Evolutionary conservation across 2,888 invertebrate species (phyloP).

Genomic region (Drosophila neotestacea): DNA sequence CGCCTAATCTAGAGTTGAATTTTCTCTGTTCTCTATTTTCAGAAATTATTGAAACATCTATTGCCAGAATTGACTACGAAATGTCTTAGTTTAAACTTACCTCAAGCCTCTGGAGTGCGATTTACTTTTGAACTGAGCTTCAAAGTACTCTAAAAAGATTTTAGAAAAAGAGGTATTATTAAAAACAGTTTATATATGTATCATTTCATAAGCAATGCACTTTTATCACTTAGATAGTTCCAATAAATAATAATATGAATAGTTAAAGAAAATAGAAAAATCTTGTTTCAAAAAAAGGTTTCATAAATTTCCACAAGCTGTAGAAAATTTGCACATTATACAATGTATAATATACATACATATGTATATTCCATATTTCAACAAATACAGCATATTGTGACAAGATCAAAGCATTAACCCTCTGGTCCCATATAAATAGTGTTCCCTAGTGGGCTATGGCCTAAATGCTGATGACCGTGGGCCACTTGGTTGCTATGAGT

Average conservation of each 20-base stretch:
- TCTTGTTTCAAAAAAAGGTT: background rate
- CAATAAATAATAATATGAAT: too few species aligned
- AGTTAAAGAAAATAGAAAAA: too few species aligned
- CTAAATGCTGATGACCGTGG: slow-evolving; percentile 23
- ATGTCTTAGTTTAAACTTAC: slow-evolving; percentile 55
- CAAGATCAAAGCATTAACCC: slow-evolving; percentile 17
- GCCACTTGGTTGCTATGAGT: slow-evolving; percentile 51
- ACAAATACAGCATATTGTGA: slow-evolving; percentile 1
- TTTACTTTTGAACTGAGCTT: slow-evolving; percentile 14
- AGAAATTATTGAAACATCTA: slow-evolving; percentile 43
- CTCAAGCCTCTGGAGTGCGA: slow-evolving; percentile 40
- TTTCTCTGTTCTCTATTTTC: slow-evolving; percentile 19
- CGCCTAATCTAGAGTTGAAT: slow-evolving; percentile 68
- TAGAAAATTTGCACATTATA: background rate
- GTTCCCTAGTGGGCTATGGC: slow-evolving; percentile 12
- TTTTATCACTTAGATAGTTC: too few species aligned
- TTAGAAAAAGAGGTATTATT: background rate
- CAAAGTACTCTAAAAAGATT: slow-evolving; percentile 26
- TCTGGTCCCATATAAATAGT: background rate
- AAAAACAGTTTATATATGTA: background rate
- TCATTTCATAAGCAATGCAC: background rate
- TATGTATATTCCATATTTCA: background rate
- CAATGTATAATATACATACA: too few species aligned
- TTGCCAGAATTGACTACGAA: slow-evolving; percentile 24
- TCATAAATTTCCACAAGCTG: background rate